These are phyloP conservation scores for Puntigrus tetrazona DNA, from an alignment of 2,113 vertebrate species.

Conservation along the genomic window DNA sequence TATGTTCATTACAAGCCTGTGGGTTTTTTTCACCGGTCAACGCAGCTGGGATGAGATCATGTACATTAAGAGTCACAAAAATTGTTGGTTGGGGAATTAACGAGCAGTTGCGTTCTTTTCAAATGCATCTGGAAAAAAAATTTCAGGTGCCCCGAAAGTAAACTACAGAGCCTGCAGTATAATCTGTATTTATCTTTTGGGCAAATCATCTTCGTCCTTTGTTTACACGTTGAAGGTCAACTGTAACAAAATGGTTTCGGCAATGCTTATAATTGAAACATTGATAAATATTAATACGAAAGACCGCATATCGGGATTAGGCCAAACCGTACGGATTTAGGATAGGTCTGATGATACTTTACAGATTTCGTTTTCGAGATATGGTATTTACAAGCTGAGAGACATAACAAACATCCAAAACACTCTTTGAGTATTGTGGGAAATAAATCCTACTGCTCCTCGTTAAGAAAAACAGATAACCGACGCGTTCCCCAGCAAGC, in stretches of 20 bases:
- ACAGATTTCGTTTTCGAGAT: slow-evolving; percentile 48
- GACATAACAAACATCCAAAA: slow-evolving; percentile 70
- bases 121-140: background rate
- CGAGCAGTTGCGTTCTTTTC: background rate
- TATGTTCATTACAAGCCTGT: slow-evolving; percentile 24
- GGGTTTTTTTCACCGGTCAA: background rate
- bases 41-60: slow-evolving; percentile 6
- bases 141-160: background rate
- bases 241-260: slow-evolving; percentile 20
- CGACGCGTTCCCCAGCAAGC: slow-evolving; percentile 30
- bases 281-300: slow-evolving; percentile 43
- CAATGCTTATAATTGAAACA: slow-evolving; percentile 32
- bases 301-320: background rate
- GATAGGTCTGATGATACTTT: slow-evolving; percentile 48
- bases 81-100: background rate
- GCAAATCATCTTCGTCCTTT: background rate
- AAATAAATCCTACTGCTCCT: slow-evolving; percentile 53
- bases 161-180: slow-evolving; percentile 2
- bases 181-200: background rate
- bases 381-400: slow-evolving; percentile 61
- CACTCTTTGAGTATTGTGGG: slow-evolving; percentile 70
- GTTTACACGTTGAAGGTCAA: slow-evolving; percentile 1
- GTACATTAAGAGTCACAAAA: slow-evolving; percentile 17
- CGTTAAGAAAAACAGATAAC: slow-evolving; percentile 59
- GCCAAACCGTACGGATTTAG: slow-evolving; percentile 38